Evolutionary conservation across 2,113 vertebrate genomes (phyloP).

Genomic region (Nannospalax galili): DNA sequence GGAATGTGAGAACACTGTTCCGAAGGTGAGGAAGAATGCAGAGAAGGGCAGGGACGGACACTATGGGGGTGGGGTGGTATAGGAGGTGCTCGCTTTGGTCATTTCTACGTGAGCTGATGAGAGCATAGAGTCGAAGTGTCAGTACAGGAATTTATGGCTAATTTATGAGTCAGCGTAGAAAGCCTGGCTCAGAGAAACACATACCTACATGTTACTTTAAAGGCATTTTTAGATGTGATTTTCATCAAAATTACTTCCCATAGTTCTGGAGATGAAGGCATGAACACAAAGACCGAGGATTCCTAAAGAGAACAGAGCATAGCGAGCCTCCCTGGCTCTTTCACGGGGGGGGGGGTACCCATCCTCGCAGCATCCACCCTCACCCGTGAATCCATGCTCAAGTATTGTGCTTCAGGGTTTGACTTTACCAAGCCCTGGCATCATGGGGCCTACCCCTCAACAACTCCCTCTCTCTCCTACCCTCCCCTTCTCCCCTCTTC

Average conservation of each 20-base stretch:
- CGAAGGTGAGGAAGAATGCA: neutral
- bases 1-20: neutral
- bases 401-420: neutral
- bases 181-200: neutral
- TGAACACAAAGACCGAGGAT: neutral
- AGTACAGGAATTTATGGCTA: neutral
- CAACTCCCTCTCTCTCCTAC: neutral
- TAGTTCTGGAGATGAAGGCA: neutral
- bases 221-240: neutral
- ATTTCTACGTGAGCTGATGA: neutral
- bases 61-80: accelerated
- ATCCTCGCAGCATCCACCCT: too few species aligned
- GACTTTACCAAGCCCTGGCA: neutral
- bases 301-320: neutral
- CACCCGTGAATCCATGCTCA: neutral
- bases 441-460: neutral
- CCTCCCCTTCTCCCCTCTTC: too few species aligned
- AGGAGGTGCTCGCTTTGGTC: neutral
- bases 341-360: too few species aligned
- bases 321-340: too few species aligned
- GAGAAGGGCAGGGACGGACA: neutral
- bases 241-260: neutral
- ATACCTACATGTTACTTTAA: neutral
- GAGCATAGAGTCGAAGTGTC: neutral
- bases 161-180: neutral